Evolutionary conservation across 92 coral and sea anemone species (phyloP).

Genomic region (Epizoanthus scotinus): DNA sequence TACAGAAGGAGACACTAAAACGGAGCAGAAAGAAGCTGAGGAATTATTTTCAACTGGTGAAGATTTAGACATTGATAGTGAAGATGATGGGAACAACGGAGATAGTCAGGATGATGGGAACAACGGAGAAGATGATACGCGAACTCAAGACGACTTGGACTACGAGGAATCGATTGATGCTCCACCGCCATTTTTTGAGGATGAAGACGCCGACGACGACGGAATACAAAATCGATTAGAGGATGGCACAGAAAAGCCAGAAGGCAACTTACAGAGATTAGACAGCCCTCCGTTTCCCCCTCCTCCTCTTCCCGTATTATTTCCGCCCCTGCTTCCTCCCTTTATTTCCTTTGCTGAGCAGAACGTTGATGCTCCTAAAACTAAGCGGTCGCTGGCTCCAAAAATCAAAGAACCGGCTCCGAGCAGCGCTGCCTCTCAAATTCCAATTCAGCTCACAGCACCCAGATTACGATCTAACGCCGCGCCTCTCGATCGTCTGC

Average conservation of each 20-base stretch:
- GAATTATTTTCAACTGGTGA: conserved; percentile 9
- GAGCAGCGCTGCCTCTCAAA: neutral
- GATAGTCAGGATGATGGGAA: neutral
- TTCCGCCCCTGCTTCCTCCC: conserved; percentile 5
- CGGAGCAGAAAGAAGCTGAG: neutral
- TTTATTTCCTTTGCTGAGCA: neutral
- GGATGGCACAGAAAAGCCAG: neutral
- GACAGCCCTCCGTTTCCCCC: conserved; percentile 4
- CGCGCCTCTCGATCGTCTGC: too few species aligned
- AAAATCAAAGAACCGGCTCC: neutral
- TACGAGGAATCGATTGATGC: neutral
- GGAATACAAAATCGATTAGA: neutral
- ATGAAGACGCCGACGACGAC: neutral
- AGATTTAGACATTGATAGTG: neutral
- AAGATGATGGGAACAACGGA: neutral
- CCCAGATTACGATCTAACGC: too few species aligned
- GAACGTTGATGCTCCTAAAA: neutral
- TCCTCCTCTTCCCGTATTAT: conserved; percentile 6
- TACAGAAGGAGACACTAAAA: neutral
- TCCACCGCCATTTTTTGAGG: conserved; percentile 2
- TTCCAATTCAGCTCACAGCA: too few species aligned
- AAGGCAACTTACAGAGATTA: neutral
- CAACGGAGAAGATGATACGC: neutral
- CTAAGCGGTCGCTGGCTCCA: conserved; percentile 9
- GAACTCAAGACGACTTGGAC: conserved; percentile 5